A percentile compares a stretch with the other conserved stretches of the same genome.
These are phyloP conservation scores for Sebastes minor DNA, from an alignment of 2,797 vertebrate species.

Conservation along the genomic window DNA sequence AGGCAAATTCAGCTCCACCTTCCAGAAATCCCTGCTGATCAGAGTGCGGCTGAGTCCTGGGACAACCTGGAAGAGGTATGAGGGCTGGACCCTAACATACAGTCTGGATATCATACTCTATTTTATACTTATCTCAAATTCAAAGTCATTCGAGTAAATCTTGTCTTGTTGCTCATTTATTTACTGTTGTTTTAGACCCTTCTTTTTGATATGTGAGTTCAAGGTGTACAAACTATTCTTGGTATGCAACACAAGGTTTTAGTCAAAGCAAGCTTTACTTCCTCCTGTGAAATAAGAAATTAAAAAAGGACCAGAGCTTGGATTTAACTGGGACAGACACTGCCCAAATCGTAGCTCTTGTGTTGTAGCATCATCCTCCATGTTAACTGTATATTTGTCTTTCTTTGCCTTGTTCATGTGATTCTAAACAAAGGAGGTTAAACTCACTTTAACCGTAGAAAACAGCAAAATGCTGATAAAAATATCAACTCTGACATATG, in stretches of 20 bases:
- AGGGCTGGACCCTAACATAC: not conserved
- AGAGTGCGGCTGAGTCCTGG: conserved; percentile 95
- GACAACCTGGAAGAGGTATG: conserved; percentile 90
- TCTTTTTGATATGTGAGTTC: not conserved
- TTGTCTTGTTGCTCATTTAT: not conserved
- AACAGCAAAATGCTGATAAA: not conserved
- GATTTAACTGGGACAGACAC: not conserved
- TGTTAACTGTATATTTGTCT: not conserved
- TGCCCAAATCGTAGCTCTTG: not conserved
- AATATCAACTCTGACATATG: not conserved
- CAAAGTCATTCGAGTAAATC: not conserved
- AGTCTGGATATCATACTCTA: not conserved
- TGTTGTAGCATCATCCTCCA: not conserved
- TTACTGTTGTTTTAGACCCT: not conserved
- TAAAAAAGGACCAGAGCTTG: not conserved
- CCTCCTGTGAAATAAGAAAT: not conserved
- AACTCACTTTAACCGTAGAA: not conserved
- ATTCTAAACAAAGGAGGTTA: not conserved
- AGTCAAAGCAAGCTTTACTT: not conserved
- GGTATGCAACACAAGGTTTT: not conserved
- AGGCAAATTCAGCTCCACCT: conserved; percentile 81
- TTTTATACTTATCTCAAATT: not conserved
- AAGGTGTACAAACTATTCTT: not conserved
- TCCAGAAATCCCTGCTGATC: conserved; percentile 90
- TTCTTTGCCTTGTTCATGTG: not conserved